Base-by-base conservation (phyloP, 2,888 invertebrate genomes). In the Ophion obscuratus region DNA sequence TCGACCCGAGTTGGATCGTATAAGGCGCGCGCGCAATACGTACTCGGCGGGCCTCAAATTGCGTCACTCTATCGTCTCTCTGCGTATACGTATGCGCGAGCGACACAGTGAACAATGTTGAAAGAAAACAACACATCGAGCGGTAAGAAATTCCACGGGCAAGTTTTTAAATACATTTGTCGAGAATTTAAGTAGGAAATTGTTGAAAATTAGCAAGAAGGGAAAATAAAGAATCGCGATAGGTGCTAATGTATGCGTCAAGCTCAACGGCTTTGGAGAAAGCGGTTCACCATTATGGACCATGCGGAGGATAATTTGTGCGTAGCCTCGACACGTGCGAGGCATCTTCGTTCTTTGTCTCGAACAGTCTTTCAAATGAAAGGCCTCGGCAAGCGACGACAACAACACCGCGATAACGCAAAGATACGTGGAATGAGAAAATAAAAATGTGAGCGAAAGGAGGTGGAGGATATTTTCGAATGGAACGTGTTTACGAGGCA, bases 401-500 rank as follows among this genome's bases (percentile, higher is more conserved):
- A 17, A 17, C 20, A 47, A 40, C 27, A 27, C 14, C 14, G 57
- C 24, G 31, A 6, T 40, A 73, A 80, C 66, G 31, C 17, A 11
- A 27, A 67, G 27, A 67, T 62, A 14, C n/a, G 0, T 31, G 9
- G 61, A 68, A 40, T 14, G 7, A 67, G 66, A 66, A 31, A 40
- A 66, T 57, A 31, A 6, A 20, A 53, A 36, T 3, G 66, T 24
- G 27, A 36, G 64, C 27, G 31, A 44, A 31, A 47, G 44, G 59
- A 61, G 57, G 24, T 68, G 73, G 47, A 78, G 44, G 73, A 79
- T 24, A 24, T 76, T 67, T 76, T 71, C 68, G 62, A 68, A 83
- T 57, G 44, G 17, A 81, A 83, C 67, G 81, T 68, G 83, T 81
- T 83, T 83, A 74, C 77, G 86, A 83, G 73, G 76, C 36, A 57